These are phyloP conservation scores for Achatina immaculata DNA, from an alignment of 1,140 invertebrate species.

Conservation along the genomic window DNA sequence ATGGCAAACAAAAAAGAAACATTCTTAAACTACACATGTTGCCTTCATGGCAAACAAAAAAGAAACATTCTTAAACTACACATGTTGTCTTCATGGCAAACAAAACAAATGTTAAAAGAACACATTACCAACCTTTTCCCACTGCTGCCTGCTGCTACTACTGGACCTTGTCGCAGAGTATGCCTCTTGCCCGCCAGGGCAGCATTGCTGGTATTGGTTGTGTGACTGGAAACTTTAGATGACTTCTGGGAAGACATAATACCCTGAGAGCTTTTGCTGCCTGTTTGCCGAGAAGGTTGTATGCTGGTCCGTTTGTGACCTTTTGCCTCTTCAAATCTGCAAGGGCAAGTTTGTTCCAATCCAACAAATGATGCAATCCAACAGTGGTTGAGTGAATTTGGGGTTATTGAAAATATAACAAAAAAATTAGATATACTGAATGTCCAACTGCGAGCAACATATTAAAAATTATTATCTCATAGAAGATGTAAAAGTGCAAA, in stretches of 20 bases:
- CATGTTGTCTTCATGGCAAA: not conserved
- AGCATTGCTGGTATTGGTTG: conserved; percentile 27
- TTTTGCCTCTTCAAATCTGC: conserved; percentile 59
- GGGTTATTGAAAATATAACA: no score
- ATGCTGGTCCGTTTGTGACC: conserved; percentile 64
- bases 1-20: no score
- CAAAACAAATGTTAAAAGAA: not conserved
- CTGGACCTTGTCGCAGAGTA: conserved; percentile 35
- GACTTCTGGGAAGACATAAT: conserved; percentile 64
- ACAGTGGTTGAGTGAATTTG: not conserved
- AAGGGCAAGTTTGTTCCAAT: conserved; percentile 24
- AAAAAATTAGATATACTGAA: no score
- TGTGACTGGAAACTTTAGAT: conserved; percentile 59
- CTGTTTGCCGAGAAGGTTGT: conserved; percentile 54
- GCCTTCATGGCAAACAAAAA: no score
- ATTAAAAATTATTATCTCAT: no score
- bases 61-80: no score
- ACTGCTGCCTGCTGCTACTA: conserved; percentile 45
- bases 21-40: no score
- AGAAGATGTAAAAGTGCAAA: no score
- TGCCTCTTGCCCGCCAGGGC: conserved; percentile 44
- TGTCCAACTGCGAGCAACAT: no score
- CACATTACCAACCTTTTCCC: conserved; percentile 58
- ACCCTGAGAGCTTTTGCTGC: conserved; percentile 64
- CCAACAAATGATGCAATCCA: no score